These are phyloP conservation scores for Agelas oroides DNA, from an alignment of 37 sponge, comb jelly and placozoan species.

Conservation along the genomic window DNA sequence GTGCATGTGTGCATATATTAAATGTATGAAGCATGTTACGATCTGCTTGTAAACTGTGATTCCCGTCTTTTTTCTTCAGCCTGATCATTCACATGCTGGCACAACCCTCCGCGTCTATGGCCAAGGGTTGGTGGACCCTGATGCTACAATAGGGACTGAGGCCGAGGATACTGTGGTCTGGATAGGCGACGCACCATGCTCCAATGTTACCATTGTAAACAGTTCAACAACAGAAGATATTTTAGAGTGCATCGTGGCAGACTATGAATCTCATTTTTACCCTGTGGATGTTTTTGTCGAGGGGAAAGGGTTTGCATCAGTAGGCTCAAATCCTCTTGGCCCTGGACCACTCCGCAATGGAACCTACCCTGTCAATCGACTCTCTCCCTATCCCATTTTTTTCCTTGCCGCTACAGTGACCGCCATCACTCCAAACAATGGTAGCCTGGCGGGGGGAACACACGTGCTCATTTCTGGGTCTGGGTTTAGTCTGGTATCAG, in stretches of 20 bases:
- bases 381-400: slow-evolving; percentile 49
- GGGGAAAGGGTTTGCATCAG: slow-evolving; percentile 56
- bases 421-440: slow-evolving; percentile 42
- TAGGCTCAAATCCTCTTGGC: slow-evolving; percentile 13
- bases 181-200: slow-evolving; percentile 35
- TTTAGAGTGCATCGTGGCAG: slow-evolving; percentile 30
- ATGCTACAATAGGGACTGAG: background rate
- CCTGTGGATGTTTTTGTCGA: slow-evolving; percentile 53
- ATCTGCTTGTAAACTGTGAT: too few relatives aligned
- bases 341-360: slow-evolving; percentile 51
- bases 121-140: slow-evolving; percentile 11
- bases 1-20: too few relatives aligned
- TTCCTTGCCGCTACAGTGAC: slow-evolving; percentile 33
- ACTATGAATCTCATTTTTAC: slow-evolving; percentile 58
- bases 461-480: slow-evolving; percentile 50
- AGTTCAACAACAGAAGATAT: slow-evolving; percentile 5
- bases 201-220: background rate
- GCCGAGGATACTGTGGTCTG: slow-evolving; percentile 8
- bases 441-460: slow-evolving; percentile 75
- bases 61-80: too few relatives aligned
- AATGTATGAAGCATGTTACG: too few relatives aligned
- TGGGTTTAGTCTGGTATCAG: slow-evolving; percentile 56
- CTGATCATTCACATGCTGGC: slow-evolving; percentile 7
- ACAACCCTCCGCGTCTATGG: slow-evolving; percentile 25
- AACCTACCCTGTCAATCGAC: background rate